A percentile compares a stretch with the other conserved stretches of the same genome.
Evolutionary conservation across 2,888 invertebrate species (phyloP).

Genomic region (Plusia festucae): DNA sequence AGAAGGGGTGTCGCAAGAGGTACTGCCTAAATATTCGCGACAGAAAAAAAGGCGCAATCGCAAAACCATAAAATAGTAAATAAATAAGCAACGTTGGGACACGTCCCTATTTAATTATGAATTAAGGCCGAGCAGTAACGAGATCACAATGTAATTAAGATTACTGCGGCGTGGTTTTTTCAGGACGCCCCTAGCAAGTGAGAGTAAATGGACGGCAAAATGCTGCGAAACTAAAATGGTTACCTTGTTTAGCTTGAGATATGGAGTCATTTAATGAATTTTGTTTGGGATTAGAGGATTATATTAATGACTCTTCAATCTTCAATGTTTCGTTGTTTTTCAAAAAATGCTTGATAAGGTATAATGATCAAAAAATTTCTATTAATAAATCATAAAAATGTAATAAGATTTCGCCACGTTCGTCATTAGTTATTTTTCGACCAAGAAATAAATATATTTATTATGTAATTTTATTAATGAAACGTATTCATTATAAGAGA

Average conservation of each 20-base stretch:
- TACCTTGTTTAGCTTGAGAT: slow-evolving; percentile 67
- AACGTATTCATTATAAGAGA: neutral
- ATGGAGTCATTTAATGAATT: slow-evolving; percentile 49
- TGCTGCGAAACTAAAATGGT: slow-evolving; percentile 69
- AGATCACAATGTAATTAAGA: slow-evolving; percentile 89
- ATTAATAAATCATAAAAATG: neutral
- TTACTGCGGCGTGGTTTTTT: slow-evolving; percentile 86
- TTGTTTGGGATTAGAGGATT: slow-evolving; percentile 42
- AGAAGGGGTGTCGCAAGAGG: slow-evolving; percentile 82
- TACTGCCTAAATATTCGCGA: slow-evolving; percentile 76
- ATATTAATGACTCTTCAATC: slow-evolving; percentile 34
- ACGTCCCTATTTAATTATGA: slow-evolving; percentile 88
- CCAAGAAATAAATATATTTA: neutral
- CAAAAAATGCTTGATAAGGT: neutral
- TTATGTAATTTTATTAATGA: neutral
- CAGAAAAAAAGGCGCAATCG: slow-evolving; percentile 77
- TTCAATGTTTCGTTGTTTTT: neutral
- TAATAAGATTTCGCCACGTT: neutral
- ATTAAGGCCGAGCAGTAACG: slow-evolving; percentile 86
- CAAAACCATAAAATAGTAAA: slow-evolving; percentile 85
- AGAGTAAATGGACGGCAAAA: slow-evolving; percentile 81
- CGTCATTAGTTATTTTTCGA: neutral
- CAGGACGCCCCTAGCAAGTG: slow-evolving; percentile 76
- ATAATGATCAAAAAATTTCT: neutral
- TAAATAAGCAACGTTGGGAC: slow-evolving; percentile 84